Conservation (phyloP, 2,888 invertebrate genomes). For the Nomada lathburiana region DNA sequence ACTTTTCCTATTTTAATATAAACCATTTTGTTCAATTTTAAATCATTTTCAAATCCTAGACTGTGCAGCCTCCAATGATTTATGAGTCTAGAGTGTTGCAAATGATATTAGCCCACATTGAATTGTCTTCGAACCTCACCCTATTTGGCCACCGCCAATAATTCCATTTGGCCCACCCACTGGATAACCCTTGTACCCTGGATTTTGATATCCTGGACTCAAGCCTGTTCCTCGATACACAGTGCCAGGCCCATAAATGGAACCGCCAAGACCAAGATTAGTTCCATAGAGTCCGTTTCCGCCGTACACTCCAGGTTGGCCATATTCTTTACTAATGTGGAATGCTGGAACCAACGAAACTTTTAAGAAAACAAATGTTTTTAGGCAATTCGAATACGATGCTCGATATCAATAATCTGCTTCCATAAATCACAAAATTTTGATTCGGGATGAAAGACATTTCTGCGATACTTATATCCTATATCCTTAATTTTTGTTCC, state of each 20-base stretch:
- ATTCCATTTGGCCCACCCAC: constrained; percentile 66
- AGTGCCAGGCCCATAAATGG: constrained; percentile 67
- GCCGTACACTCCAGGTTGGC: constrained; percentile 60
- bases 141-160: constrained; percentile 72
- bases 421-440: neutral
- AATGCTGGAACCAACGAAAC: constrained; percentile 66
- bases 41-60: too few species aligned
- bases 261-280: constrained; percentile 61
- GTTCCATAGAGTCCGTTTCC: constrained; percentile 58
- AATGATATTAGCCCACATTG: neutral
- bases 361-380: constrained; percentile 39
- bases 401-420: neutral
- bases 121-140: constrained; percentile 65
- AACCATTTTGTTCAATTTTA: too few species aligned
- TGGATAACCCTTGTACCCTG: constrained; percentile 69
- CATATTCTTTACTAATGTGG: constrained; percentile 73
- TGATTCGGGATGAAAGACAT: neutral
- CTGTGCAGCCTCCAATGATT: too few species aligned
- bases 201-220: constrained; percentile 61
- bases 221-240: constrained; percentile 66
- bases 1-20: too few species aligned
- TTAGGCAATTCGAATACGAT: too few species aligned
- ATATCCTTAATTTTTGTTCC: too few species aligned
- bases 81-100: too few species aligned
- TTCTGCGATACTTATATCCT: too few species aligned